phyloP scores from a whole-genome alignment of 2,888 invertebrate genomes.

The Lithophane leautieri region DNA sequence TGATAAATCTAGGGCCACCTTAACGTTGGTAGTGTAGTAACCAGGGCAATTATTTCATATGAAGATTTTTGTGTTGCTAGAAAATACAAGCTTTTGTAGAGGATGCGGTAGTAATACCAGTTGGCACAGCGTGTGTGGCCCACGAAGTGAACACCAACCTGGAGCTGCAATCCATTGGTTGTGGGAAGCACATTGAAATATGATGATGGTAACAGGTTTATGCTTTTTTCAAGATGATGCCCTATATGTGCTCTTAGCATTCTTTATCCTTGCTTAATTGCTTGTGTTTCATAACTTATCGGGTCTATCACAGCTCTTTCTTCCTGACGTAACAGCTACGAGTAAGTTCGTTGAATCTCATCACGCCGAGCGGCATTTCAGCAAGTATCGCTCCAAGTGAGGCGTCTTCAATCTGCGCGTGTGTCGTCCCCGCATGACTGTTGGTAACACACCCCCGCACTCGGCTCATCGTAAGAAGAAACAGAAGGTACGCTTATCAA shows the following conservation, averaged over 20 bases:
- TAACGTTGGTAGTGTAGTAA: neutral
- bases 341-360: neutral
- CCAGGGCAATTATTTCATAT: neutral
- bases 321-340: neutral
- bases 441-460: neutral
- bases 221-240: neutral
- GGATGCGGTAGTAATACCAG: too few relatives aligned
- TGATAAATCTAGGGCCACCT: neutral
- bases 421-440: neutral
- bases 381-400: slow-evolving; percentile 17
- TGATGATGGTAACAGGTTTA: neutral
- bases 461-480: neutral
- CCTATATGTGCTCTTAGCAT: neutral
- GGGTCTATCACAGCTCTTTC: neutral
- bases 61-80: neutral
- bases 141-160: neutral
- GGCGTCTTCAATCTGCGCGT: slow-evolving; percentile 32
- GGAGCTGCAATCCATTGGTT: neutral
- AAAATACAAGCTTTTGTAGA: too few relatives aligned
- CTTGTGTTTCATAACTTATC: neutral
- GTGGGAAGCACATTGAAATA: neutral
- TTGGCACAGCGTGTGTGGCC: neutral
- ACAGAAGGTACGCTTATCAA: slow-evolving; percentile 17
- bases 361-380: neutral
- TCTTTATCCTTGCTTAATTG: neutral